phyloP scores from a whole-genome alignment of 2,888 invertebrate genomes.

The Oscheius sp. region DNA sequence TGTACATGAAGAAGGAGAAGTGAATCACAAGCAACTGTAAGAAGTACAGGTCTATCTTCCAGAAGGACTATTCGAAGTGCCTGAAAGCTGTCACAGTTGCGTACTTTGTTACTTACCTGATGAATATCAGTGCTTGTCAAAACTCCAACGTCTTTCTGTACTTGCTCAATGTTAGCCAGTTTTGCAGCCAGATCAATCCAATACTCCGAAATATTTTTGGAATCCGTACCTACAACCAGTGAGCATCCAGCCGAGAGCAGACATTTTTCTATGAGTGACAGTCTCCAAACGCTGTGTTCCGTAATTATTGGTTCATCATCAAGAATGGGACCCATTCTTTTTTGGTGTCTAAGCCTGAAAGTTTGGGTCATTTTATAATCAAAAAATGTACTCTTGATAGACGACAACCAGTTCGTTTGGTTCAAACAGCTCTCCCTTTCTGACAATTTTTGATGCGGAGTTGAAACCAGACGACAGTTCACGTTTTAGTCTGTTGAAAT shows the following conservation, averaged over 20 bases:
- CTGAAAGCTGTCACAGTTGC: not conserved
- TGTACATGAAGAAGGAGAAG: not conserved
- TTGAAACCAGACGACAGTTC: not conserved
- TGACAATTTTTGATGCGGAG: constrained; percentile 3
- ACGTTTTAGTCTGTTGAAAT: too few relatives aligned
- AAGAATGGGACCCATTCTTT: not conserved
- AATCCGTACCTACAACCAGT: not conserved
- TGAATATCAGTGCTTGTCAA: not conserved
- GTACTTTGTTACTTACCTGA: not conserved
- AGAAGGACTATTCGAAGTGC: constrained; percentile 4
- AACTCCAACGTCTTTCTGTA: constrained; percentile 1
- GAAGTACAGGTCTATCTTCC: constrained; percentile 12
- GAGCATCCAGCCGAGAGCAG: not conserved
- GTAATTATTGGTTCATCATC: constrained; percentile 21
- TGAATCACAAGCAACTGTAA: not conserved
- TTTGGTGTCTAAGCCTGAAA: constrained; percentile 7
- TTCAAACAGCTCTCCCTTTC: constrained; percentile 40
- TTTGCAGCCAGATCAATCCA: constrained; percentile 6
- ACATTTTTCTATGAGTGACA: constrained; percentile 11
- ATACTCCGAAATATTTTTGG: not conserved
- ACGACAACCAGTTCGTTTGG: constrained; percentile 31
- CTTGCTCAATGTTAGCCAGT: not conserved
- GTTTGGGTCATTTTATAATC: not conserved
- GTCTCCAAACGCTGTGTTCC: not conserved
- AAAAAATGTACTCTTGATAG: constrained; percentile 39